Base-by-base conservation (phyloP, 2,888 invertebrate species). In the Lasioglossum marginatum region DNA sequence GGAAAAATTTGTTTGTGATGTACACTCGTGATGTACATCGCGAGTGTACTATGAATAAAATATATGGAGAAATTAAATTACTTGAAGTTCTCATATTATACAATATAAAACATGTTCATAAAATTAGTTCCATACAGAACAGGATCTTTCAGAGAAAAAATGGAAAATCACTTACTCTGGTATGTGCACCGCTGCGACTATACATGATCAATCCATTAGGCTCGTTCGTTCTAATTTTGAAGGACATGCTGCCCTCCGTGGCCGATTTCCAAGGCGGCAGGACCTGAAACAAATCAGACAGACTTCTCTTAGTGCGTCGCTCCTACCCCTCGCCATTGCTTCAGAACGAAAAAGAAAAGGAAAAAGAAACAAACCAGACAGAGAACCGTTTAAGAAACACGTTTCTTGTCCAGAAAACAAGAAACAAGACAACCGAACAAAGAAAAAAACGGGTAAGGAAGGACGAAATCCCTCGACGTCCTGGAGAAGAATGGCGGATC, bases 201-300 rank as follows among this genome's bases (percentile, higher is more conserved):
- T 98, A 98, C 94, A 99, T 97, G 80, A 99, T 97, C 90, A 99
- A 96, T 40, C 99, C 99, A 94, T 99, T 98, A 12, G 98, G 97
- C 95, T 99, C 99, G 95, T 98, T 98, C 72, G 99, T 99, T 87
- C 99, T 97, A 94, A 99, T 98, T 96, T 99, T 98, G 96, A 99
- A 98, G 70, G 98, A 97, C 93, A 99, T 97, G 45, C 98, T 98
- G 85, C 99, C 99, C 43, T 97, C 97, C 94, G 98, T 97, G 93
- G 98, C 97, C 3, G 98, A 98, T 94, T 98, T 98, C 99, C 99
- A 99, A 80, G 98, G 97, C 70, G 99, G 98, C 92, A 99, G 96
- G 78, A 98, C 97, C 98, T 98, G 96, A 89, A 95, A 95, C 93
- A 93, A 92, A 93, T 81, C 79, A 90, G 89, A 91, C 90, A 74